Percentiles rank a stretch among this genome's conserved stretches.
Conservation (phyloP, 2,888 invertebrate genomes). For the Orthosia cruda region DNA sequence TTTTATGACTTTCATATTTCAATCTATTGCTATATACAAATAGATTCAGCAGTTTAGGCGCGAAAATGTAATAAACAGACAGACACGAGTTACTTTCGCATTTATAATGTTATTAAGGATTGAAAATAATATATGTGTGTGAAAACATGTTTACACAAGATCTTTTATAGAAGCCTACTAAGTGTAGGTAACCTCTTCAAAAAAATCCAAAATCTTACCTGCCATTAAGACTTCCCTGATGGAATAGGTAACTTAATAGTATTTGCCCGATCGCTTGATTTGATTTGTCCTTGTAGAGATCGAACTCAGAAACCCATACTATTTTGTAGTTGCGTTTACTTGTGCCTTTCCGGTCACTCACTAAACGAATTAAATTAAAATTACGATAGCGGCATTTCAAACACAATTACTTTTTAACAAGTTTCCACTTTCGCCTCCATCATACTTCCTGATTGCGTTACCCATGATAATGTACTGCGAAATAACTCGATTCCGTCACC, state of each 20-base stretch:
- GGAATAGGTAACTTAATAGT: background rate
- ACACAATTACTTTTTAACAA: conserved; percentile 16
- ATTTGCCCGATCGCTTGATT: background rate
- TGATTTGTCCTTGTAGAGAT: background rate
- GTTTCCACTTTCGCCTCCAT: conserved; percentile 10
- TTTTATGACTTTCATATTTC: too few relatives aligned
- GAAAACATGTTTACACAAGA: too few relatives aligned
- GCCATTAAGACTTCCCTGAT: background rate
- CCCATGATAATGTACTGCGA: conserved; percentile 29
- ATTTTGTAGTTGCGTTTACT: background rate
- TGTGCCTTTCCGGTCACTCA: too few relatives aligned
- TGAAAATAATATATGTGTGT: too few relatives aligned
- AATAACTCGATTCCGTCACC: conserved; percentile 29
- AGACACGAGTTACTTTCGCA: too few relatives aligned
- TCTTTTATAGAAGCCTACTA: too few relatives aligned
- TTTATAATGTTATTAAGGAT: too few relatives aligned
- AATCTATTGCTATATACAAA: background rate
- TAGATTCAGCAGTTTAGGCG: too few relatives aligned
- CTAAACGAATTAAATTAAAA: too few relatives aligned
- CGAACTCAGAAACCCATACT: background rate
- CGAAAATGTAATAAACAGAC: too few relatives aligned
- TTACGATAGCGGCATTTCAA: conserved; percentile 3
- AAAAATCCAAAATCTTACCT: background rate
- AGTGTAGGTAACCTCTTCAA: too few relatives aligned
- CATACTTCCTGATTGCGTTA: conserved; percentile 31